Conservation (phyloP, 2,888 invertebrate genomes). For the Sphaeridia pumilis region DNA sequence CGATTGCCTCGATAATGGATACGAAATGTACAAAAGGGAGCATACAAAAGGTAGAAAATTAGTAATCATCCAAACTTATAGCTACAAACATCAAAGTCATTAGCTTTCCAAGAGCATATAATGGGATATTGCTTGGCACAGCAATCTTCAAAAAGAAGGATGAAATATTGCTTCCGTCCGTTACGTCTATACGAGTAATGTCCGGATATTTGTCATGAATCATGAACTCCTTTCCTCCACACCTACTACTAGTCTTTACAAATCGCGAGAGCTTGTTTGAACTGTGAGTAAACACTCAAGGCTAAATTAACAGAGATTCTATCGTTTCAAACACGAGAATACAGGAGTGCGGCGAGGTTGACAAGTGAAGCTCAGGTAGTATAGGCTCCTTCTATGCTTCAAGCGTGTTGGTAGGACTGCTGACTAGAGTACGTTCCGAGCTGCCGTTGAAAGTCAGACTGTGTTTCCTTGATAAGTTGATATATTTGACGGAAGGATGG, state of each 20-base stretch:
- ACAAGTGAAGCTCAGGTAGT: too few species aligned
- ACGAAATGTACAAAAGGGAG: too few species aligned
- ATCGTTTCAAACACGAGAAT: too few species aligned
- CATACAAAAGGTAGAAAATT: too few species aligned
- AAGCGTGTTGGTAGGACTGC: conserved; percentile 31
- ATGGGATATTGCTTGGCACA: neutral
- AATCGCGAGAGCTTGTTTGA: too few species aligned
- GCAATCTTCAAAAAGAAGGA: neutral
- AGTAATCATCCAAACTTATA: neutral
- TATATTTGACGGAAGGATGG: conserved; percentile 75
- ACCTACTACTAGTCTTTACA: too few species aligned
- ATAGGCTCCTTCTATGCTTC: too few species aligned
- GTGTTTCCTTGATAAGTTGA: conserved; percentile 61
- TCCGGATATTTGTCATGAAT: neutral
- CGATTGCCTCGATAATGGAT: too few species aligned
- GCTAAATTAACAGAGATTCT: too few species aligned
- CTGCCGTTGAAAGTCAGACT: conserved; percentile 40
- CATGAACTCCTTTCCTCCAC: too few species aligned
- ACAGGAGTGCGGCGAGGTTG: too few species aligned
- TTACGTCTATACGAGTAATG: neutral
- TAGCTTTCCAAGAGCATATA: neutral
- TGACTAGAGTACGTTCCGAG: conserved; percentile 31
- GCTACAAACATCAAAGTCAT: neutral
- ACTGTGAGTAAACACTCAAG: too few species aligned
- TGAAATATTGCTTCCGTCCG: neutral